phyloP scores from a whole-genome alignment of 2,113 vertebrate genomes.

The Numida meleagris region DNA sequence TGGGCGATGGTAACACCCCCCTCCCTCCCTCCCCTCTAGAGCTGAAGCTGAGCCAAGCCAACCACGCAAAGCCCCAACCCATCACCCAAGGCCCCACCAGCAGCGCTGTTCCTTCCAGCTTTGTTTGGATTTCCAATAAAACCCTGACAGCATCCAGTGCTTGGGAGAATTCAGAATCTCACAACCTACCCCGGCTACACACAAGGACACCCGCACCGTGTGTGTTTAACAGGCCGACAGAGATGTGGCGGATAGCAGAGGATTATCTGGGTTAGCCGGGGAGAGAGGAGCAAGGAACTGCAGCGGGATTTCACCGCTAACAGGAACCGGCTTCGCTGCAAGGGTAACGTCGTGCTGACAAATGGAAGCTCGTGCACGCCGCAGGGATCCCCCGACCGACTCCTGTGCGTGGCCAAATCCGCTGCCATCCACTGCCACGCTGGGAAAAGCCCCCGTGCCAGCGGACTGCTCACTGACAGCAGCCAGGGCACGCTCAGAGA shows the following conservation, averaged over 20 bases:
- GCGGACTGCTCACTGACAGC: neutral
- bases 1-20: neutral
- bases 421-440: rapidly evolving
- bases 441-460: neutral
- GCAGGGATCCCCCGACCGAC: neutral
- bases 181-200: neutral
- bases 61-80: neutral
- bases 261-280: slow-evolving; percentile 52
- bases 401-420: neutral
- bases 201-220: slow-evolving; percentile 16
- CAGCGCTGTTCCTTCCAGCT: neutral
- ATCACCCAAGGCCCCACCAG: neutral
- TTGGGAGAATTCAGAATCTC: neutral
- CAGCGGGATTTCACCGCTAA: slow-evolving; percentile 13
- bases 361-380: neutral
- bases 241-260: slow-evolving; percentile 51
- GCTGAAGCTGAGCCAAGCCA: neutral
- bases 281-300: slow-evolving; percentile 28
- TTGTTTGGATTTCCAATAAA: neutral
- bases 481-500: neutral
- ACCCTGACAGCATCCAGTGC: neutral
- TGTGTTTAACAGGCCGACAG: slow-evolving; percentile 29
- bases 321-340: neutral
- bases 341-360: neutral
- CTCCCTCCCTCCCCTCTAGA: neutral